Base-by-base conservation (phyloP, 2,888 invertebrate species). In the Oxyscelio sp. region DNA sequence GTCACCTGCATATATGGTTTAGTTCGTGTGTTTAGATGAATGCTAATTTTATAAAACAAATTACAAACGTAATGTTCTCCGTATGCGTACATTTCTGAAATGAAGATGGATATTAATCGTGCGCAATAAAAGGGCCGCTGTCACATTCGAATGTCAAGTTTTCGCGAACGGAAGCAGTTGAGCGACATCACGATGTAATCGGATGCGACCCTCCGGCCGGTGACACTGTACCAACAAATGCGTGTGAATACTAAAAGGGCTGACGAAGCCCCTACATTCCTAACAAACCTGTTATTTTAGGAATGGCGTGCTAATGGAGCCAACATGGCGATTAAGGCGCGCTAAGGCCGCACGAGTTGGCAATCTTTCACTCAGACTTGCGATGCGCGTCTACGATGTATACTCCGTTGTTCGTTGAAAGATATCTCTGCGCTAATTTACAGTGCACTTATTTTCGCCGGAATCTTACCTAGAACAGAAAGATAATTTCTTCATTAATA, bases 251-350 rank as follows among this genome's bases (percentile, higher is more conserved):
- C 83, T 87, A 88, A 88, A 88, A 88, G 88, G 85, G 87, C 88
- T 85, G 81, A 86, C 82, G 85, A 87, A 85, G 81, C 87, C 88
- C 85, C 81, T 59, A 79, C 83, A 85, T 85, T 85, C 85, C 82
- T 85, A 87, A 87, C 87, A 86, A 88, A 87, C 88, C 88, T 88
- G 88, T 88, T 88, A 88, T 88, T 88, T 87, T 87, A 88, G 88
- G 88, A 88, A 88, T 88, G 87, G 83, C 81, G 86, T 85, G 86
- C 84, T 86, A 86, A 85, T 86, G 86, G 86, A 84, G 84, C 85
- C 85, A 83, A 84, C 84, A 84, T 81, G 86, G 83, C 84, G 84
- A 81, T 86, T 80, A 84, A 86, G 80, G 75, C 83, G 83, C 75
- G 52, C 82, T 81, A 83, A 85, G 83, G 75, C 74, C 74, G 80